Base-by-base conservation (phyloP, 2,888 invertebrate species). In the Notocelia uddmanniana region DNA sequence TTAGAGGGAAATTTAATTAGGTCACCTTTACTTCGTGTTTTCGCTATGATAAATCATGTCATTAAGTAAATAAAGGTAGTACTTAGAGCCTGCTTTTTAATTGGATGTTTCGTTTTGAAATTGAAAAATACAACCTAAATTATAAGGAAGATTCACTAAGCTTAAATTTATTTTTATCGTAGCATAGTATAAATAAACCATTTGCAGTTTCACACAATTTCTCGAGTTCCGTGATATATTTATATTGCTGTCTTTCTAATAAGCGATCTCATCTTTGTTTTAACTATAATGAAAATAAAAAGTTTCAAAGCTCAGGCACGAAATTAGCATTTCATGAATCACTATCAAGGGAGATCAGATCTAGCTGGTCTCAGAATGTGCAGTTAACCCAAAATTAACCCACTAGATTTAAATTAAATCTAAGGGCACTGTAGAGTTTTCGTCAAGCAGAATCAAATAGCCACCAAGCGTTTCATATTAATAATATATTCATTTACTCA, bases 381-480 rank as follows among this genome's bases (percentile, higher is more conserved):
- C 89, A 88, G 80, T 81, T 82, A 80, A 83, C 75, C 77, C 76
- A 75, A 80, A 81, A 79, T 81, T 79, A 81, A 80, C 83, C 80
- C 82, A 76, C 80, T 86, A 87, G 87, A 89, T 88, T 87, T 81
- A 83, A 86, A 89, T 89, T 89, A 89, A 89, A 89, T 88, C 85
- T 87, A 41, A 15, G 41, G 15, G 15, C 15, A 41, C 41, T 15
- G 41, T 15, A 41, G 41, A 15, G 41, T 6, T 13, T n/a, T 31
- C 13, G 45, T n/a, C 15, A 45, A 45, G 45, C 5, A 45, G 6
- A 45, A n/a, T 41, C 15, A 41, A 41, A 41, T 5, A 13, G 15
- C 5, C 15, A 15, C 11, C 15, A 15, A 15, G 3, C 8, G 37
- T 9, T 41, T 41, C 41, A 41, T 41, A 31, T 31, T 31, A 31